These are phyloP conservation scores for Heteropelma amictum DNA, from an alignment of 2,888 invertebrate species.

Conservation along the genomic window DNA sequence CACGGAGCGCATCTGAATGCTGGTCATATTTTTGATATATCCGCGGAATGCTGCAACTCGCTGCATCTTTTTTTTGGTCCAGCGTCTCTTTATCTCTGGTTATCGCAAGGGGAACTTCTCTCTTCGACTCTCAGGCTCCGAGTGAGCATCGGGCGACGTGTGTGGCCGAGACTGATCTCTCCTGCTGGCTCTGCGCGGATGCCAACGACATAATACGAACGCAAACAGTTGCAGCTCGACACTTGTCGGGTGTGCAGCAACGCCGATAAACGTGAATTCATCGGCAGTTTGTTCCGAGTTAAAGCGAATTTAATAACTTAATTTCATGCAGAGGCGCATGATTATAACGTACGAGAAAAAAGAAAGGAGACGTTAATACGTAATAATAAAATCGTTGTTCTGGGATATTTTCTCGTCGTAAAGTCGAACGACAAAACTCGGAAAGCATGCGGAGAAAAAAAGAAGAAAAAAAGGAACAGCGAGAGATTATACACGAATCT, in stretches of 20 bases:
- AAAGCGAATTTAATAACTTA: too few species aligned
- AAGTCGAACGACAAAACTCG: background rate
- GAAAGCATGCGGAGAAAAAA: background rate
- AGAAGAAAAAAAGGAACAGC: background rate
- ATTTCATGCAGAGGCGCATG: too few species aligned
- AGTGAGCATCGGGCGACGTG: constrained; percentile 33
- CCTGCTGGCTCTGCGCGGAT: constrained; percentile 9
- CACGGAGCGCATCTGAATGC: constrained; percentile 63
- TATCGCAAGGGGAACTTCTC: background rate
- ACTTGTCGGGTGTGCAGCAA: background rate
- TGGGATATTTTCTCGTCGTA: background rate
- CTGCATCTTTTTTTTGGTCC: constrained; percentile 19
- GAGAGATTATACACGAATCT: background rate
- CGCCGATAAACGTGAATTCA: background rate
- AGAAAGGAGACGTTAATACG: background rate
- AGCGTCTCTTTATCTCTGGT: constrained; percentile 9
- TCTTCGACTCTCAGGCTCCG: background rate
- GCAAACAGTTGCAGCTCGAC: constrained; percentile 1
- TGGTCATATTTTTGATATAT: constrained; percentile 70
- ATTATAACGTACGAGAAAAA: background rate
- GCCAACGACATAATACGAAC: background rate
- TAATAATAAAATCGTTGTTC: background rate
- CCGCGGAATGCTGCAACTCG: constrained; percentile 57
- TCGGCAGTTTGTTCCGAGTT: background rate
- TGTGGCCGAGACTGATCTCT: constrained; percentile 48